These are phyloP conservation scores for Trachelus troglodyta DNA, from an alignment of 2,888 invertebrate species.

Conservation along the genomic window DNA sequence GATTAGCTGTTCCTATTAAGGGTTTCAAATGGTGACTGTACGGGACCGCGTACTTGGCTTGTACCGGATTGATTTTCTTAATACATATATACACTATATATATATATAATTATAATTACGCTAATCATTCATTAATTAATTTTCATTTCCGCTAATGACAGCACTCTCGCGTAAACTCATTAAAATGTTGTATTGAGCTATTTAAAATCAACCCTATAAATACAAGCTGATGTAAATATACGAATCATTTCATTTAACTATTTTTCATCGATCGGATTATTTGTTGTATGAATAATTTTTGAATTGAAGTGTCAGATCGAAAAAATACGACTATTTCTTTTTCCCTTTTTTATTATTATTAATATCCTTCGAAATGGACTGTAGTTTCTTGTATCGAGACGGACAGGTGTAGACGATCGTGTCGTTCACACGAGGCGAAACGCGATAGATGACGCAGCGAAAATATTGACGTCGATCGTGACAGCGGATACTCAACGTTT, in stretches of 20 bases:
- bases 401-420: neutral
- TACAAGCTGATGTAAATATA: neutral
- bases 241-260: neutral
- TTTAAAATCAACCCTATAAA: neutral
- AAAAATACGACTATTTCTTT: too few species aligned
- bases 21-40: constrained; percentile 6
- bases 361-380: neutral
- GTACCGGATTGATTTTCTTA: neutral
- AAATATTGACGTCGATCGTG: constrained; percentile 4
- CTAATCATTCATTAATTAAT: neutral
- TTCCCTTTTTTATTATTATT: neutral
- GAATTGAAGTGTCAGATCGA: too few species aligned
- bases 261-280: neutral
- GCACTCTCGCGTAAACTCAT: neutral
- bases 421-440: constrained; percentile 5
- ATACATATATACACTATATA: neutral
- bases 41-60: neutral
- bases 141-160: neutral
- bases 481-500: constrained; percentile 35
- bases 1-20: constrained; percentile 52
- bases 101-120: neutral
- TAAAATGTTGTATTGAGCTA: neutral
- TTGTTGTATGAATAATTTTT: neutral
- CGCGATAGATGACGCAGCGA: constrained; percentile 3
- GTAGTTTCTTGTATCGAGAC: neutral